Evolutionary conservation across 1,140 invertebrate species (phyloP).

Genomic region (Ruditapes philippinarum): DNA sequence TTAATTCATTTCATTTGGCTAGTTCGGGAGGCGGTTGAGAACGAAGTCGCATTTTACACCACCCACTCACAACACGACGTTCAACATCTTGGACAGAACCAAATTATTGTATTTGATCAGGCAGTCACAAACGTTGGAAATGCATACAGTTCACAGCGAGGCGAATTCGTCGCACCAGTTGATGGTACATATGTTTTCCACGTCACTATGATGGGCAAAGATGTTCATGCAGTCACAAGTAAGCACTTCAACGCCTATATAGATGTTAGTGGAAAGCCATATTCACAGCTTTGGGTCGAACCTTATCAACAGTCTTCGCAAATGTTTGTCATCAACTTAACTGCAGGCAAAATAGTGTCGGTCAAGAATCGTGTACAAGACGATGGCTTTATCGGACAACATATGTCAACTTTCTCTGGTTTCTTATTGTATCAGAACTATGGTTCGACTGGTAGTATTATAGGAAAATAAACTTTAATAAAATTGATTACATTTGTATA

Average conservation of each 20-base stretch:
- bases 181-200: constrained; percentile 22
- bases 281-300: not conserved
- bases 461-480: constrained; percentile 35
- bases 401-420: constrained; percentile 15
- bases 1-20: not conserved
- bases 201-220: constrained; percentile 1
- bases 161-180: constrained; percentile 8
- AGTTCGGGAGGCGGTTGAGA: not conserved
- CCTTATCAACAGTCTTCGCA: constrained; percentile 16
- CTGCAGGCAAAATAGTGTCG: not conserved
- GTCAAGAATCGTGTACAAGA: not conserved
- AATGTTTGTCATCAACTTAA: constrained; percentile 12
- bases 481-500: too few relatives aligned
- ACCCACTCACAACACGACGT: constrained; percentile 6
- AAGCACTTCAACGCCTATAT: constrained; percentile 18
- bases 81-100: constrained; percentile 8
- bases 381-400: constrained; percentile 7
- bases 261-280: not conserved
- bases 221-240: not conserved
- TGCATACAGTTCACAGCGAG: not conserved
- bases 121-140: not conserved
- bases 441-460: not conserved
- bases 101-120: not conserved
- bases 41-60: constrained; percentile 16
- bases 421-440: constrained; percentile 26